phyloP scores from a whole-genome alignment of 37 sponge, comb jelly and placozoan genomes.

The Hormiphora californensis region DNA sequence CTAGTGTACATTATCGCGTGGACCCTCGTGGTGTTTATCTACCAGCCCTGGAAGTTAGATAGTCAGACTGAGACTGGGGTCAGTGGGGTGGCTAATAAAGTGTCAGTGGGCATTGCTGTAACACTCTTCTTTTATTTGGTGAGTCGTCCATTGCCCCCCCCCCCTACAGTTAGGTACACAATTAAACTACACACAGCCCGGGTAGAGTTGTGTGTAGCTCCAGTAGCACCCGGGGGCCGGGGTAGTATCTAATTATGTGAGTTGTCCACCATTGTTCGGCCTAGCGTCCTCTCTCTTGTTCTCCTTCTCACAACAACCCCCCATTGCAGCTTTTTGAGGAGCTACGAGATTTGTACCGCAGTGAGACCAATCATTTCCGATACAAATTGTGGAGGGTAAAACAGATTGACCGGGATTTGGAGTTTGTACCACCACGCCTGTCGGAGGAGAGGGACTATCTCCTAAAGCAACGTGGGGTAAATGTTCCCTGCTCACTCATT shows the following conservation, averaged over 20 bases:
- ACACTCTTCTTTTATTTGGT: background rate
- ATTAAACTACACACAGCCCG: too few species aligned
- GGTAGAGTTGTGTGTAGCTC: too few species aligned
- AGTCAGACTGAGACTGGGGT: background rate
- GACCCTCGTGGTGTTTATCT: conserved; percentile 11
- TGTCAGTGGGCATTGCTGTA: background rate
- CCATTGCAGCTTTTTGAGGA: background rate
- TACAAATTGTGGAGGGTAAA: background rate
- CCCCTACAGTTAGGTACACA: too few species aligned
- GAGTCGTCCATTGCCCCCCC: too few species aligned
- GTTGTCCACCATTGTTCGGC: background rate
- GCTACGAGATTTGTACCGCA: background rate
- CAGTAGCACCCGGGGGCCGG: too few species aligned
- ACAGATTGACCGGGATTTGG: background rate
- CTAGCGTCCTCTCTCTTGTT: background rate
- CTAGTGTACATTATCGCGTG: background rate
- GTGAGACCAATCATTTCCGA: background rate
- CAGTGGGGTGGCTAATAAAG: background rate
- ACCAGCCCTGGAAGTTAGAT: conserved; percentile 2
- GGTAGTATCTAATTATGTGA: background rate
- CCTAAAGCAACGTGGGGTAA: background rate
- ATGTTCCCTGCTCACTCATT: too few species aligned
- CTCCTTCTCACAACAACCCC: background rate
- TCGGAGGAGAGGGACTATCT: conserved; percentile 10
- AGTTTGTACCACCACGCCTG: background rate